Percentiles rank a stretch among this genome's conserved stretches.
Evolutionary conservation across 1,140 invertebrate genomes (phyloP).

Genomic region (Ips typographus): DNA sequence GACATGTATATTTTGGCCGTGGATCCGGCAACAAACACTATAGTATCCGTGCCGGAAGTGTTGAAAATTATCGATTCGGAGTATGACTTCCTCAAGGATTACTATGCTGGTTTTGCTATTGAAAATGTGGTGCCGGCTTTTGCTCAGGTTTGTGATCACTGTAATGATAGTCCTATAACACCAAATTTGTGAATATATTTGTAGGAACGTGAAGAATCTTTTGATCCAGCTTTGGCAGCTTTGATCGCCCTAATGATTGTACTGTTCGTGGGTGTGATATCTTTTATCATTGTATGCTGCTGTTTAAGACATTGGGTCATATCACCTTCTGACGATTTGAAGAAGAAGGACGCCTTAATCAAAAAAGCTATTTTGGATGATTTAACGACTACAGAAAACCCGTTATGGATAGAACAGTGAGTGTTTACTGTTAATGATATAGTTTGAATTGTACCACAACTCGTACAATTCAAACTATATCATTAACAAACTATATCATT

Average conservation of each 20-base stretch:
- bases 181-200: conserved; percentile 1
- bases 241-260: conserved; percentile 84
- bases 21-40: conserved; percentile 70
- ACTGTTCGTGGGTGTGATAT: conserved; percentile 81
- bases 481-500: not conserved
- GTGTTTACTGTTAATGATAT: conserved; percentile 42
- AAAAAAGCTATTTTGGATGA: conserved; percentile 82
- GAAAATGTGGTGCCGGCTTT: conserved; percentile 76
- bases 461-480: too few relatives aligned
- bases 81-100: conserved; percentile 78
- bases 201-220: conserved; percentile 67
- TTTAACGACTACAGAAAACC: conserved; percentile 87
- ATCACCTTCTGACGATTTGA: conserved; percentile 62
- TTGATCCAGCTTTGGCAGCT: conserved; percentile 82
- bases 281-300: conserved; percentile 84
- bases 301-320: conserved; percentile 82
- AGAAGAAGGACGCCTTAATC: conserved; percentile 78
- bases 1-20: conserved; percentile 87
- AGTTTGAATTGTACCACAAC: not conserved
- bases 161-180: not conserved
- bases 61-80: conserved; percentile 82
- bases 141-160: conserved; percentile 41
- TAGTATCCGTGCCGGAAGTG: conserved; percentile 76
- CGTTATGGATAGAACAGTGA: conserved; percentile 89
- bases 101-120: conserved; percentile 77